Evolutionary conservation across 2,888 invertebrate species (phyloP).

Genomic region (Andrena camellia): DNA sequence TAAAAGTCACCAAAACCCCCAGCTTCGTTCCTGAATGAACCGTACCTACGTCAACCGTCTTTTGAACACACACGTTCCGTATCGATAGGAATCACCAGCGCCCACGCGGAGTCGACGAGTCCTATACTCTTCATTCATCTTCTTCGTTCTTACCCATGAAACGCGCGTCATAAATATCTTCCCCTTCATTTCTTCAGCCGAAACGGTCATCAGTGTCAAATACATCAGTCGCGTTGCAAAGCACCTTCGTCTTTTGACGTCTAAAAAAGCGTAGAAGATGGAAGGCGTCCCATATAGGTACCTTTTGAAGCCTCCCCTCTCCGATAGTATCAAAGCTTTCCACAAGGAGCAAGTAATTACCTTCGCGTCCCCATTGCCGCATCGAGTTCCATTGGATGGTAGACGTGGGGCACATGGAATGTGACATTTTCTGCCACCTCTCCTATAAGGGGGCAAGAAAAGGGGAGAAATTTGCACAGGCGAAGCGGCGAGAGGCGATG

Average conservation of each 20-base stretch:
- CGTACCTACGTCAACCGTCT: constrained; percentile 2
- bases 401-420: not conserved
- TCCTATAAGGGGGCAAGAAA: not conserved
- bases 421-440: not conserved
- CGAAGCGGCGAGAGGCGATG: not conserved
- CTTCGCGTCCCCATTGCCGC: not conserved
- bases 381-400: not conserved
- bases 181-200: not conserved
- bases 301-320: not conserved
- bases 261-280: not conserved
- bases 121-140: not conserved
- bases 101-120: not conserved
- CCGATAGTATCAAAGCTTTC: not conserved
- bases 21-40: not conserved
- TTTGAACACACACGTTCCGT: not conserved
- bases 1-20: no score
- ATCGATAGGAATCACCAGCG: constrained; percentile 9
- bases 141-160: not conserved
- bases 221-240: not conserved
- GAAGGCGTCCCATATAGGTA: not conserved
- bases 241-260: not conserved
- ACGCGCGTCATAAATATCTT: not conserved
- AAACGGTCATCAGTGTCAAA: not conserved
- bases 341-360: not conserved
- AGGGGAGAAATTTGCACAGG: not conserved